These are phyloP conservation scores for Hucho hucho DNA, from an alignment of 2,113 vertebrate genomes.

Conservation along the genomic window DNA sequence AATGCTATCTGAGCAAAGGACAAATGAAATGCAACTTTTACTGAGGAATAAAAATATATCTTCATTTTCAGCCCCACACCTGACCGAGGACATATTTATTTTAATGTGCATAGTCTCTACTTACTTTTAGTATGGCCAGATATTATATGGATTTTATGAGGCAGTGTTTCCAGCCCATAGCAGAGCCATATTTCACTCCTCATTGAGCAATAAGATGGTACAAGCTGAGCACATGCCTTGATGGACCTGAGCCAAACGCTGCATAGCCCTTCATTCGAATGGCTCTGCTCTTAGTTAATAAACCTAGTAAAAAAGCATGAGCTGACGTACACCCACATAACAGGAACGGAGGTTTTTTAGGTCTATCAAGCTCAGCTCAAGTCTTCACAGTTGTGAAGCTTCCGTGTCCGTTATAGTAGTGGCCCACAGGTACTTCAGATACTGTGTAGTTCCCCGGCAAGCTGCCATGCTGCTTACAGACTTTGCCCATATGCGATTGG, in stretches of 20 bases:
- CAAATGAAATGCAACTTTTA: neutral
- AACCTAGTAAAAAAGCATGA: neutral
- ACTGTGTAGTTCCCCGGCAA: neutral
- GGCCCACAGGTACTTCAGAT: neutral
- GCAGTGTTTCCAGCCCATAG: slow-evolving; percentile 5
- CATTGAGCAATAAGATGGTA: slow-evolving; percentile 1
- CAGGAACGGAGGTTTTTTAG: neutral
- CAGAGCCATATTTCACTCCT: slow-evolving; percentile 4
- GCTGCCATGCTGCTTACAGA: neutral
- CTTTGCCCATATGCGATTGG: slow-evolving; percentile 23
- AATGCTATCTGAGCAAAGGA: neutral
- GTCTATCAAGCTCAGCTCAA: neutral
- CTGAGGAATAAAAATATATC: neutral
- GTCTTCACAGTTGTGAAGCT: neutral
- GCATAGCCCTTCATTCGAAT: too few species aligned
- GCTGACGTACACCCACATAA: neutral
- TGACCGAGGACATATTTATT: neutral
- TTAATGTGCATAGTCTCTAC: neutral
- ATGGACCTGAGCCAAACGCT: neutral
- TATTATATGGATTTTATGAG: slow-evolving; percentile 8
- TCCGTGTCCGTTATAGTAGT: neutral
- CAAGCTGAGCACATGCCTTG: neutral
- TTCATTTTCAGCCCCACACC: neutral
- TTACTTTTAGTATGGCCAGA: neutral
- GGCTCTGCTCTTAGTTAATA: too few species aligned